Percentiles rank a stretch among this genome's conserved stretches.
These are phyloP conservation scores for Trichosurus vulpecula DNA, from an alignment of 2,797 vertebrate genomes.

Conservation along the genomic window DNA sequence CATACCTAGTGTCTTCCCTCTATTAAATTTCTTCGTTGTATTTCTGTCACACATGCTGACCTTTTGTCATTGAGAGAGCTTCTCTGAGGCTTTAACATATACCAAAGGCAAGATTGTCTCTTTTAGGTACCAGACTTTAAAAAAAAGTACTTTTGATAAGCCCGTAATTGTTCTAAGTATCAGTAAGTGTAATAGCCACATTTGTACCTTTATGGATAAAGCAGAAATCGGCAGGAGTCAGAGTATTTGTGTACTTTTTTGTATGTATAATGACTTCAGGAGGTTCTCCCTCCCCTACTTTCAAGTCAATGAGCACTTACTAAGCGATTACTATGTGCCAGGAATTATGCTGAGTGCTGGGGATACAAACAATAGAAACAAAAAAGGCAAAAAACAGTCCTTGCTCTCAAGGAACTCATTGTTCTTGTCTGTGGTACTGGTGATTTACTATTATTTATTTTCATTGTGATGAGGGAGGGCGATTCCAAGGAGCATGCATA, in stretches of 20 bases:
- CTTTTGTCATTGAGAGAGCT: constrained; percentile 48
- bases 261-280: not conserved
- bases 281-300: not conserved
- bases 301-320: not conserved
- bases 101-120: constrained; percentile 38
- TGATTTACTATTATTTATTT: not conserved
- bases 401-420: not conserved
- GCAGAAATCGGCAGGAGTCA: constrained; percentile 30
- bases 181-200: not conserved
- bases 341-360: not conserved
- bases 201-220: constrained; percentile 48
- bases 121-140: constrained; percentile 53
- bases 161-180: constrained; percentile 30
- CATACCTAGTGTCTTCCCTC: constrained; percentile 21
- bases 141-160: constrained; percentile 31
- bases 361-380: not conserved
- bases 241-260: constrained; percentile 24
- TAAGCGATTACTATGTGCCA: not conserved
- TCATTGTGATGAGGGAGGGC: not conserved
- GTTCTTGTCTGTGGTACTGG: not conserved
- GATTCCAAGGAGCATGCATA: not conserved
- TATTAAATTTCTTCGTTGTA: constrained; percentile 6
- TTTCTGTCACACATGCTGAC: constrained; percentile 10
- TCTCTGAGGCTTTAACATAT: constrained; percentile 34
- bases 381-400: not conserved